Base-by-base conservation (phyloP, 2,797 vertebrate genomes). In the Lagocephalus sceleratus region DNA sequence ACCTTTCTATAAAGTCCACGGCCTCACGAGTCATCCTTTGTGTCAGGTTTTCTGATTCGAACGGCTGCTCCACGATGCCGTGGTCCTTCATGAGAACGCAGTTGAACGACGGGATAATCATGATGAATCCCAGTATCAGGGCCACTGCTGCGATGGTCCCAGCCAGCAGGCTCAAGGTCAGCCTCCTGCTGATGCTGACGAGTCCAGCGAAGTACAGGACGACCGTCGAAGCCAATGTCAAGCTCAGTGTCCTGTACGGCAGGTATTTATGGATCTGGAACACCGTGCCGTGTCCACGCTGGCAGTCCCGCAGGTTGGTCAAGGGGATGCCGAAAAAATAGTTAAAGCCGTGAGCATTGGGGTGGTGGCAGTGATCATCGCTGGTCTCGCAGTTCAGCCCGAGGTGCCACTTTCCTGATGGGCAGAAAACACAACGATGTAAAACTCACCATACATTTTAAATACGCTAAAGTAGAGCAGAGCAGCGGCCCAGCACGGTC, bases 401-500 rank as follows among this genome's bases (percentile, higher is more conserved):
- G 1, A 96, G 90, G 82, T 97, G 95, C 94, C 95, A 97, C 72
- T 97, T 97, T 38, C 94, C 95, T 96, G 75, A 0, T 40, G 55
- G 32, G 11, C 22, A 48, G 16, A 47, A 4, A 40, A 7, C 11
- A 17, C 5, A 17, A 19, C 5, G 40, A n/a, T 42, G 40, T 42
- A n/a, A 42, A 42, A 9, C 40, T 42, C 11, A 3, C 14, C 11
- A 32, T 32, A 35, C 1, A 14, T 35, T 35, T 2, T 11, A 35
- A 35, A 1, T 35, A 35, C 14, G 14, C 32, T 35, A n/a, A n/a
- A n/a, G 32, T 12, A 32, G 29, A 11, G 10, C 10, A 3, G 3
- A 35, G 3, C 32, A 3, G 32, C 12, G 14, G 12, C 32, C 1
- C 32, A 35, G 9, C 32, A 10, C 12, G 14, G 12, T 9, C 26